phyloP scores from a whole-genome alignment of 2,888 invertebrate genomes.

The Athalia cordata region DNA sequence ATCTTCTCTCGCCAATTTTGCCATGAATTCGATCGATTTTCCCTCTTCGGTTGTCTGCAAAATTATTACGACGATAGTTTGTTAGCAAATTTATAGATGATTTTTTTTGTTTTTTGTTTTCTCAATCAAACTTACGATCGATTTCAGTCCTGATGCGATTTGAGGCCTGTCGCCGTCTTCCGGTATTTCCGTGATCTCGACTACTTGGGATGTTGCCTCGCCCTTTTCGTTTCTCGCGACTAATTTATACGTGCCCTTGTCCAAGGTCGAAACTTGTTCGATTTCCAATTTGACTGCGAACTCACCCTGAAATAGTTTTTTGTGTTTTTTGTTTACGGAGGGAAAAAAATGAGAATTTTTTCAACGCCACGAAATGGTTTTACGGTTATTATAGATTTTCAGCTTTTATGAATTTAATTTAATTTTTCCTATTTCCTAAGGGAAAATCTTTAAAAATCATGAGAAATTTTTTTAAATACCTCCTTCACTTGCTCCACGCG shows the following conservation, averaged over 20 bases:
- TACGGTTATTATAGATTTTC: too few relatives aligned
- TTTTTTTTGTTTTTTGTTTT: conserved; percentile 4
- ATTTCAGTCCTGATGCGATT: conserved; percentile 84
- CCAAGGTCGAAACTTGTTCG: conserved; percentile 84
- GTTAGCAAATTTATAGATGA: neutral
- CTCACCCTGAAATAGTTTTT: conserved; percentile 84
- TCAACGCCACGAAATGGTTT: too few relatives aligned
- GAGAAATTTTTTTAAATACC: conserved; percentile 69
- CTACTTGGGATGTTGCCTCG: conserved; percentile 91
- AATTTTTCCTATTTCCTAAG: neutral
- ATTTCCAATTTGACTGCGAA: conserved; percentile 94
- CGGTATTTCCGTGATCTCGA: conserved; percentile 90
- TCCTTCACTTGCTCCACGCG: conserved; percentile 87
- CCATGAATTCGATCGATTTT: conserved; percentile 86
- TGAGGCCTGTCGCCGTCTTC: conserved; percentile 88
- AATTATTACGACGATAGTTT: too few relatives aligned
- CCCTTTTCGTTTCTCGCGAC: conserved; percentile 95
- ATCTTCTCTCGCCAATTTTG: conserved; percentile 84
- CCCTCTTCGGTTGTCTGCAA: conserved; percentile 80
- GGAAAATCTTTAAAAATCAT: conserved; percentile 2
- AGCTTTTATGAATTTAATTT: too few relatives aligned
- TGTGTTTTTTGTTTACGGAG: too few relatives aligned
- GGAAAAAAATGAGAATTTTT: too few relatives aligned
- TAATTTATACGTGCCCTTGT: conserved; percentile 93
- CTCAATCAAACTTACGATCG: conserved; percentile 77